Conservation (phyloP, 2,888 invertebrate genomes). For the Hydriomena furcata region DNA sequence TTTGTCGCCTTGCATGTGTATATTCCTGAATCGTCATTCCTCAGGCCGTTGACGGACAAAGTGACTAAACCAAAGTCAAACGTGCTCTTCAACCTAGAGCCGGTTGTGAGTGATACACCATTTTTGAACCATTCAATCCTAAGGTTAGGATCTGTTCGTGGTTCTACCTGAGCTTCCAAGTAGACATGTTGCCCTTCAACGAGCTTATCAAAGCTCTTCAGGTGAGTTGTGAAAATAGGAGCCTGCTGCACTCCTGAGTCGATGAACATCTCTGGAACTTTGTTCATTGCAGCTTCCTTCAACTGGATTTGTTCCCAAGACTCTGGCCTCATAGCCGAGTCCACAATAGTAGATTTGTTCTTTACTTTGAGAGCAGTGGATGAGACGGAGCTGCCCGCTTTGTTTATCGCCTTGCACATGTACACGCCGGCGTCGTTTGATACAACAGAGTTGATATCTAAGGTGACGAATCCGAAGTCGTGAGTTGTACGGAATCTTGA, state of each 20-base stretch:
- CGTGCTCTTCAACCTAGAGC: constrained; percentile 95
- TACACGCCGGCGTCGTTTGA: constrained; percentile 96
- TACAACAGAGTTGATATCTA: constrained; percentile 95
- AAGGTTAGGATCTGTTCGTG: constrained; percentile 93
- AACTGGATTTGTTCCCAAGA: constrained; percentile 96
- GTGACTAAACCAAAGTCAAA: constrained; percentile 99
- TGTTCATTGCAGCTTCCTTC: constrained; percentile 96
- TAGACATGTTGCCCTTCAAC: constrained; percentile 94
- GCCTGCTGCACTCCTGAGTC: constrained; percentile 94
- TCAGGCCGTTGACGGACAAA: constrained; percentile 92
- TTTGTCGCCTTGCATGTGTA: constrained; percentile 98
- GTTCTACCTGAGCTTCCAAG: constrained; percentile 95
- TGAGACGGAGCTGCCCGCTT: constrained; percentile 96
- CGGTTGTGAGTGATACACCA: constrained; percentile 92
- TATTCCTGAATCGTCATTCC: constrained; percentile 96
- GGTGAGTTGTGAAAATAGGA: constrained; percentile 97
- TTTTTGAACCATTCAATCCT: constrained; percentile 97
- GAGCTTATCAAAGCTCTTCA: constrained; percentile 92
- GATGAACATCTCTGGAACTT: constrained; percentile 93
- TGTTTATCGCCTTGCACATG: constrained; percentile 96
- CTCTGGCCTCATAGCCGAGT: constrained; percentile 94
- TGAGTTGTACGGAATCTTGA: constrained; percentile 95
- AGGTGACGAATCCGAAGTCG: constrained; percentile 96
- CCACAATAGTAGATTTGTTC: constrained; percentile 90
- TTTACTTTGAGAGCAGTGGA: constrained; percentile 95